phyloP scores from a whole-genome alignment of 2,797 vertebrate genomes.

The Ciconia nigra region DNA sequence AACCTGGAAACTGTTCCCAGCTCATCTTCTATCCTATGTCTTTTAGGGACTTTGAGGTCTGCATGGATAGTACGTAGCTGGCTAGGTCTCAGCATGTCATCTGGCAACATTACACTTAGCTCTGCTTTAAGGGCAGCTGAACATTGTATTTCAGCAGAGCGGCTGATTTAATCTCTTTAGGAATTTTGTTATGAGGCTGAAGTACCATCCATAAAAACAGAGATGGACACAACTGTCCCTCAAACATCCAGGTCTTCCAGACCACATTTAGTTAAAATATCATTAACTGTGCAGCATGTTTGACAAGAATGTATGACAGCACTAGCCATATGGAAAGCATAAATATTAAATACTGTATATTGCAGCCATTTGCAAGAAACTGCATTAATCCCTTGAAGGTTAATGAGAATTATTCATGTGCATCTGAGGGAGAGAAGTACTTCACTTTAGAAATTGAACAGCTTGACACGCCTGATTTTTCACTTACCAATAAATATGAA shows the following conservation, averaged over 20 bases:
- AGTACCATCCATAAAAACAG: constrained; percentile 40
- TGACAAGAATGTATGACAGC: constrained; percentile 67
- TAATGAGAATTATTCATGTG: constrained; percentile 73
- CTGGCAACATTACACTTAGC: not conserved
- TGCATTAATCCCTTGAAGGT: constrained; percentile 71
- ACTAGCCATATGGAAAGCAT: constrained; percentile 68
- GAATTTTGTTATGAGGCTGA: constrained; percentile 7
- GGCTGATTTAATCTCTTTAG: constrained; percentile 13
- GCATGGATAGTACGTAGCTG: not conserved
- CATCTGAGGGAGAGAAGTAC: constrained; percentile 67
- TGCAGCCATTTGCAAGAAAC: constrained; percentile 72
- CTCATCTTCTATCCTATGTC: not conserved
- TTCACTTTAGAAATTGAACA: constrained; percentile 62
- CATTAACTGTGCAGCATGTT: constrained; percentile 57
- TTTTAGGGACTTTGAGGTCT: not conserved
- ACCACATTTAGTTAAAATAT: constrained; percentile 47
- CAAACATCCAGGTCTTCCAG: not conserved
- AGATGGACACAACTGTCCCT: constrained; percentile 42
- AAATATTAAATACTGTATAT: constrained; percentile 71
- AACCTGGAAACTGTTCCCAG: not conserved
- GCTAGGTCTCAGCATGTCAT: not conserved
- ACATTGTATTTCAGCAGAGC: not conserved
- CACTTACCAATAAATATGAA: constrained; percentile 62
- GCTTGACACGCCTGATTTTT: constrained; percentile 67
- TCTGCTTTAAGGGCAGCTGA: constrained; percentile 1